phyloP scores from a whole-genome alignment of 2,888 invertebrate species.

The Cephus nigrinus region DNA sequence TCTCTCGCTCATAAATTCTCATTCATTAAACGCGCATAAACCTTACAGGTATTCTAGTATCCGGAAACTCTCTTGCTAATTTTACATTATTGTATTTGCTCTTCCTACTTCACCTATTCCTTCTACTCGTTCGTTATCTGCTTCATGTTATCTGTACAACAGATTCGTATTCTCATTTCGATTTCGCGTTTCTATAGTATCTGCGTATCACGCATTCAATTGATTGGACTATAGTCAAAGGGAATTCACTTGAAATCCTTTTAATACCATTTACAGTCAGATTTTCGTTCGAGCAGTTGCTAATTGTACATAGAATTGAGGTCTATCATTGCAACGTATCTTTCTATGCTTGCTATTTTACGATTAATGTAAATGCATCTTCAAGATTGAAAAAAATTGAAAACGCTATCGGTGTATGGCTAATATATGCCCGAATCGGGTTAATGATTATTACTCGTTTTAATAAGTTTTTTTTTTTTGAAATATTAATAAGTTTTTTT shows the following conservation, averaged over 20 bases:
- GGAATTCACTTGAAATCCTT: neutral
- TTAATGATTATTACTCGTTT: neutral
- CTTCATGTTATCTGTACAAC: neutral
- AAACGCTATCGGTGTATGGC: neutral
- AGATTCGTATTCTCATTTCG: neutral
- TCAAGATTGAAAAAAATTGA: no score
- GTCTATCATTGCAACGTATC: neutral
- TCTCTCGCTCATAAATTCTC: neutral
- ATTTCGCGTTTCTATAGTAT: neutral
- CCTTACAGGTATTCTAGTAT: neutral
- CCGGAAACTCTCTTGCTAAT: neutral
- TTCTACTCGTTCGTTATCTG: neutral
- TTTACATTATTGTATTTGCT: neutral
- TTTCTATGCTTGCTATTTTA: neutral
- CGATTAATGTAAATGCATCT: neutral
- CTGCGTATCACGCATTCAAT: neutral
- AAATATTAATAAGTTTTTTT: neutral
- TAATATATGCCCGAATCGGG: neutral
- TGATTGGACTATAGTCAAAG: neutral
- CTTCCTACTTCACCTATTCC: neutral
- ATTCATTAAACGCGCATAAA: neutral
- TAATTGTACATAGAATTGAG: slow-evolving; percentile 17
- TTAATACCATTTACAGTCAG: neutral
- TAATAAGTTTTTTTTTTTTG: neutral
- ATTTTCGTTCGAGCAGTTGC: neutral